These are phyloP conservation scores for Macrocentrus cingulum DNA, from an alignment of 1,140 invertebrate species.

Conservation along the genomic window DNA sequence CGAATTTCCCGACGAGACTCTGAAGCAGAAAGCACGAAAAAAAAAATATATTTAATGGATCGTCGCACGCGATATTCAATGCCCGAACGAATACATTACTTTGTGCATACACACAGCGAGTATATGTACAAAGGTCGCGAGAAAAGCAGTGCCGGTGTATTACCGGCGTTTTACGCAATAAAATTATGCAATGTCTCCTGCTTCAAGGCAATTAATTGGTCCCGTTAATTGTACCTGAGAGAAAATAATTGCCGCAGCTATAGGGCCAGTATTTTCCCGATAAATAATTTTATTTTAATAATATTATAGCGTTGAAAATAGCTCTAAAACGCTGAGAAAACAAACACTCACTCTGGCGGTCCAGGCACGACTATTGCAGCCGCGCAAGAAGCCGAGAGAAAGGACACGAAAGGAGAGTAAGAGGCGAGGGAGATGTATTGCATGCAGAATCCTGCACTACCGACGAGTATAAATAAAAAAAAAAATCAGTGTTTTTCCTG, in stretches of 20 bases:
- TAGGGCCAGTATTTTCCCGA: no score
- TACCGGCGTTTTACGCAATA: background rate
- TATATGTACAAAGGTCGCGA: no score
- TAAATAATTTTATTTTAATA: no score
- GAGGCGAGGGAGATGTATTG: background rate
- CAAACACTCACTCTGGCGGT: background rate
- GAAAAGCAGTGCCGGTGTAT: no score
- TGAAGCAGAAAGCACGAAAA: background rate
- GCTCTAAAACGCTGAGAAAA: no score
- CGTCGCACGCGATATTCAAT: background rate
- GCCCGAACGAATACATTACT: background rate
- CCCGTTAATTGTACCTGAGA: background rate
- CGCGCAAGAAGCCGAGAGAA: background rate
- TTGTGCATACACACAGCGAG: background rate
- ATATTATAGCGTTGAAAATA: no score
- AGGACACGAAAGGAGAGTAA: background rate
- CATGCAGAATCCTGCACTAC: background rate
- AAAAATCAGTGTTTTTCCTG: no score
- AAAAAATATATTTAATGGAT: background rate
- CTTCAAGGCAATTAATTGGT: background rate
- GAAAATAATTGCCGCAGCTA: no score
- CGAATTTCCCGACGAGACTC: background rate
- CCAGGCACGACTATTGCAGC: slow-evolving; percentile 2
- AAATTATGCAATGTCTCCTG: background rate
- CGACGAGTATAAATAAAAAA: no score